phyloP scores from a whole-genome alignment of 2,888 invertebrate species.

The Julus scandinavius region DNA sequence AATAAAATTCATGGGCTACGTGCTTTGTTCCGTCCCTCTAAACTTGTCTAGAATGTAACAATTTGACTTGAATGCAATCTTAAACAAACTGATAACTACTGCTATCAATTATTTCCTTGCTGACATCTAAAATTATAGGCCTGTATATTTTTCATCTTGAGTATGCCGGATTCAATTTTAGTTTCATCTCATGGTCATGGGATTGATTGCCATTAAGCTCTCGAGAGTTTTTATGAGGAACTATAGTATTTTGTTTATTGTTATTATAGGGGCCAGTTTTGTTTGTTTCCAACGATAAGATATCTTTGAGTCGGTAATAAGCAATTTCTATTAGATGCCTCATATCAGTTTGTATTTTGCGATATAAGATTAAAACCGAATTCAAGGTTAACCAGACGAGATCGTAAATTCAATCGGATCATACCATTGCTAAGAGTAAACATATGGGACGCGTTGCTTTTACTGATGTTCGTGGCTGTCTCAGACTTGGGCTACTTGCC shows the following conservation, averaged over 20 bases:
- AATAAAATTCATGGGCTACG: no score
- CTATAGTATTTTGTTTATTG: background rate
- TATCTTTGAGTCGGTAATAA: background rate
- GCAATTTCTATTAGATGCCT: background rate
- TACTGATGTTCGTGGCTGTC: no score
- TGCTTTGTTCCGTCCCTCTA: no score
- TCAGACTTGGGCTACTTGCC: no score
- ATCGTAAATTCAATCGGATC: background rate
- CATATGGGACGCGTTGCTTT: no score
- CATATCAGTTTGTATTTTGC: background rate
- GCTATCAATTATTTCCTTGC: background rate
- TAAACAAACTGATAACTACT: no score
- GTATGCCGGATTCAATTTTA: background rate
- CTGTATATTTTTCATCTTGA: background rate
- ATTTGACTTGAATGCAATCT: no score
- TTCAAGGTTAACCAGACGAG: background rate
- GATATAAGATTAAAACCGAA: constrained; percentile 17
- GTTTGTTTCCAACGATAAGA: background rate
- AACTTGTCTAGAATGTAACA: no score
- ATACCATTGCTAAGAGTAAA: background rate
- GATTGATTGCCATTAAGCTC: background rate
- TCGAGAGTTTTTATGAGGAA: background rate
- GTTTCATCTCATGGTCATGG: background rate
- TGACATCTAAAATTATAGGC: background rate
- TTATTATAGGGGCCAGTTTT: background rate